These are phyloP conservation scores for Sylvia atricapilla DNA, from an alignment of 2,113 vertebrate species.

Conservation along the genomic window DNA sequence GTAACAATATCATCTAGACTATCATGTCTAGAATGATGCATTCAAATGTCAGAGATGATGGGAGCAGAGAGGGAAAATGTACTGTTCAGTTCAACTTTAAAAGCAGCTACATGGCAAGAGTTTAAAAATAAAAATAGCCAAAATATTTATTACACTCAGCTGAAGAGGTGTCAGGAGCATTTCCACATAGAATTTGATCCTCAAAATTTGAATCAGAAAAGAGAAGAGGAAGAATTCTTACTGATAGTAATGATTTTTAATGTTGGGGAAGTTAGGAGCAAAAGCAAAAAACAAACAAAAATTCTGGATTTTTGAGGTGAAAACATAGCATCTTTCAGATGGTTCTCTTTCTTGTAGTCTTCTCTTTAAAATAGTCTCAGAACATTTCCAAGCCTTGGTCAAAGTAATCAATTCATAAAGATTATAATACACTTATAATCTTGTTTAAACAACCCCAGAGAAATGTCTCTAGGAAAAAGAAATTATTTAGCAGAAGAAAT, in stretches of 20 bases:
- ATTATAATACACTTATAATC: background rate
- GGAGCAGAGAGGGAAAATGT: background rate
- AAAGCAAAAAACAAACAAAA: background rate
- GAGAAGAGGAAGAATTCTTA: background rate
- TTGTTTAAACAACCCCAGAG: background rate
- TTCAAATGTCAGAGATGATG: background rate
- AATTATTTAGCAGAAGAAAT: background rate
- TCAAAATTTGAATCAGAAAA: conserved; percentile 72
- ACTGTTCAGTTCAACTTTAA: background rate
- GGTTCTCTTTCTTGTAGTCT: background rate
- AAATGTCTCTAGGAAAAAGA: background rate
- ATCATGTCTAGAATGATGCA: background rate
- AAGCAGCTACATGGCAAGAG: background rate
- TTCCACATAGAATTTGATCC: conserved; percentile 44
- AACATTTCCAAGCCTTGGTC: background rate
- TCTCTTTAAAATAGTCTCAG: background rate
- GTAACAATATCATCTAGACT: background rate
- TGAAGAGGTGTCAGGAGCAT: conserved; percentile 26
- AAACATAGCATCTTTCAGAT: background rate
- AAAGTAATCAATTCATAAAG: background rate
- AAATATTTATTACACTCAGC: conserved; percentile 9
- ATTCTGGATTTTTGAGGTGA: background rate
- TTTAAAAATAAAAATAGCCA: background rate
- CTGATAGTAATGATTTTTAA: background rate
- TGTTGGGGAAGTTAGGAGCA: background rate